These are phyloP conservation scores for Leptogaster cylindrica DNA, from an alignment of 2,888 invertebrate genomes.

Conservation along the genomic window DNA sequence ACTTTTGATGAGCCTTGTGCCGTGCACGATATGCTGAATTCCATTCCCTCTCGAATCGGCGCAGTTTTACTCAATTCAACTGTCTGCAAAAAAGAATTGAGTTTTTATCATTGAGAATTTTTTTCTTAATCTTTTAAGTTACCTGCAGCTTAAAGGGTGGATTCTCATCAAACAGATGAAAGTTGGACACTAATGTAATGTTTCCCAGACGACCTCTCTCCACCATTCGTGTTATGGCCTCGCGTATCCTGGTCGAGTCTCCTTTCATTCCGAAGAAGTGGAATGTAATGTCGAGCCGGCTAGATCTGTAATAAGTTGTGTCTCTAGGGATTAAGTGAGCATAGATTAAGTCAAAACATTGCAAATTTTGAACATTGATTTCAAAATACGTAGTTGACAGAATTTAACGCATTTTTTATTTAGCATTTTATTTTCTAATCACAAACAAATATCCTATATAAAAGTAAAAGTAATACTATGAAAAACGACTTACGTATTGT, in stretches of 20 bases:
- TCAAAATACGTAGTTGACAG: too few species aligned
- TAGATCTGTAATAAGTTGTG: constrained; percentile 54
- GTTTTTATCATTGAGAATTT: neutral
- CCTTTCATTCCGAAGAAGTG: constrained; percentile 63
- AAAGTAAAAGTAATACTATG: too few species aligned
- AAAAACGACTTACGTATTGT: constrained; percentile 75
- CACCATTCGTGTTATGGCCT: constrained; percentile 67
- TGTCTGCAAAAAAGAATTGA: constrained; percentile 59
- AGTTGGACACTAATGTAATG: constrained; percentile 69
- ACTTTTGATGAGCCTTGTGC: constrained; percentile 79
- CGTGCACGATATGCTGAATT: constrained; percentile 78
- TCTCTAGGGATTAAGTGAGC: too few species aligned
- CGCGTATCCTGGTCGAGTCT: constrained; percentile 58
- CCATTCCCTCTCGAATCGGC: constrained; percentile 72
- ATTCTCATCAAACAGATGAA: constrained; percentile 74
- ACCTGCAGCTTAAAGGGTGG: constrained; percentile 75
- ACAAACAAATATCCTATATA: neutral
- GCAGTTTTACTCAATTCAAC: constrained; percentile 64
- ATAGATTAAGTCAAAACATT: too few species aligned
- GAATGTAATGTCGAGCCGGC: constrained; percentile 64
- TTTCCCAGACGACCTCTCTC: constrained; percentile 68
- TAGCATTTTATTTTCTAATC: too few species aligned
- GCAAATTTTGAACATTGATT: too few species aligned
- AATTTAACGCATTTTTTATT: too few species aligned
- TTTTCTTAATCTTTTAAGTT: constrained; percentile 49